These are phyloP conservation scores for Oceanites oceanicus DNA, from an alignment of 2,113 vertebrate genomes.

Conservation along the genomic window DNA sequence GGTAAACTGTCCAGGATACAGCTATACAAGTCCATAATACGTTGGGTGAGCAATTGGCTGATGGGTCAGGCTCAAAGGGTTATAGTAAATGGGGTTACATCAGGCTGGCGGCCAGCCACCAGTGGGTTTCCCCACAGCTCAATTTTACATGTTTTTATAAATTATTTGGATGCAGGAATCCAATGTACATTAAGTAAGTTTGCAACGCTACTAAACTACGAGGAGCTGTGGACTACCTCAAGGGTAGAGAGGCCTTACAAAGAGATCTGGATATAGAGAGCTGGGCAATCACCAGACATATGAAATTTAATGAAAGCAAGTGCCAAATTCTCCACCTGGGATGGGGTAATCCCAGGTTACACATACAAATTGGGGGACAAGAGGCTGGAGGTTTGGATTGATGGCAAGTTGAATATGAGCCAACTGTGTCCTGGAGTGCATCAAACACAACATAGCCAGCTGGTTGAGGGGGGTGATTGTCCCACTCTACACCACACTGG, in stretches of 20 bases:
- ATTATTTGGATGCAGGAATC: neutral
- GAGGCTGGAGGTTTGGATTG: accelerated
- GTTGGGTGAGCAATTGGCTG: neutral
- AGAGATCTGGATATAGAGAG: neutral
- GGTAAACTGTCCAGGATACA: neutral
- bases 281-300: neutral
- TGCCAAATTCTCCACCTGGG: neutral
- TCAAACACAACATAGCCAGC: neutral
- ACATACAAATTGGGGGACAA: accelerated
- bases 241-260: neutral
- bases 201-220: accelerated
- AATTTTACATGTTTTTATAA: neutral
- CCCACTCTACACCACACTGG: too few relatives aligned
- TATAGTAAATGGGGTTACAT: neutral
- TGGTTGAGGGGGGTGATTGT: accelerated
- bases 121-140: neutral
- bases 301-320: neutral
- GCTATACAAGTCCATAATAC: neutral
- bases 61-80: neutral
- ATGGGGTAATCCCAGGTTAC: neutral
- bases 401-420: accelerated
- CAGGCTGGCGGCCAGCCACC: neutral
- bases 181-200: neutral
- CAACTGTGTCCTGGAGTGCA: accelerated
- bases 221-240: neutral